Percentiles rank a stretch among this genome's conserved stretches.
These are phyloP conservation scores for Drosophila ironensis DNA, from an alignment of 1,140 invertebrate genomes.

Conservation along the genomic window DNA sequence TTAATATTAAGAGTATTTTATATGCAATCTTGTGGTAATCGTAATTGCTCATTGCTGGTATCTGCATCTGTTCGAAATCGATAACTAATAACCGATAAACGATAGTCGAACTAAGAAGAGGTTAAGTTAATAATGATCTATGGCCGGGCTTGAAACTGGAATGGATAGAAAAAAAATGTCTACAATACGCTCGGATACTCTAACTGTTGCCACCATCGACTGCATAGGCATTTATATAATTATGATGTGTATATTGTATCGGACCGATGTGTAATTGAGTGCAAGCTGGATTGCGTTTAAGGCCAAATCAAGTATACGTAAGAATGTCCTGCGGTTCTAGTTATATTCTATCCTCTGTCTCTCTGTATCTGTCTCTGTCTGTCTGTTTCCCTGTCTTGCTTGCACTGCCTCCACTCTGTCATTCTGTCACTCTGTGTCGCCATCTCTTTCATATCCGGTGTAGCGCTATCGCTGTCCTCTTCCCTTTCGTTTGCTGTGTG, in stretches of 20 bases:
- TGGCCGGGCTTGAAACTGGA: no score
- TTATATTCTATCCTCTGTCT: conserved; percentile 8
- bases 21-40: conserved; percentile 41
- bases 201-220: conserved; percentile 41
- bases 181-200: conserved; percentile 17
- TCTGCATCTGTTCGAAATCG: conserved; percentile 27
- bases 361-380: conserved; percentile 3
- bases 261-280: conserved; percentile 11
- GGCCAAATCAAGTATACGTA: conserved; percentile 73
- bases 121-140: no score
- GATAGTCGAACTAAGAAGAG: not conserved
- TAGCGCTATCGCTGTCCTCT: conserved; percentile 2
- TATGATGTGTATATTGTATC: no score
- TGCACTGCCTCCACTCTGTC: not conserved
- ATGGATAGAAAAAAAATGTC: conserved; percentile 9
- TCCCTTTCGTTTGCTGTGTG: conserved; percentile 63
- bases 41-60: conserved; percentile 31
- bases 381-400: conserved; percentile 1
- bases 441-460: conserved; percentile 1
- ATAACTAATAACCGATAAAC: not conserved
- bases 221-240: conserved; percentile 29
- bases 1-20: conserved; percentile 53
- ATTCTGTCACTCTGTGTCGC: not conserved
- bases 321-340: conserved; percentile 41
- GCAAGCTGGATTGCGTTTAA: conserved; percentile 38